These are phyloP conservation scores for Strongylocentrotus purpuratus DNA, from an alignment of 35 echinoderm and acorn worm species.

Conservation along the genomic window DNA sequence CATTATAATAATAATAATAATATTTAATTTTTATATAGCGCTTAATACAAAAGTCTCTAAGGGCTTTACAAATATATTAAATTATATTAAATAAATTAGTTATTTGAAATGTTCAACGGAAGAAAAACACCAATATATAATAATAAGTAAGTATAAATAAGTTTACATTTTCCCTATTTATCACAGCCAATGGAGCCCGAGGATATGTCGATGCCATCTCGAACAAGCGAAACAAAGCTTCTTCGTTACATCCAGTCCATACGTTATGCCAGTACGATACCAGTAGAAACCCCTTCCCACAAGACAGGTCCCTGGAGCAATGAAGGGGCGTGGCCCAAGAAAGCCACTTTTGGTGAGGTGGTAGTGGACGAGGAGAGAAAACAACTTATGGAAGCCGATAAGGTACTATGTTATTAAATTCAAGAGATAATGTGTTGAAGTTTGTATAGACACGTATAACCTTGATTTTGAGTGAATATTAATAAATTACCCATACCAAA, in stretches of 20 bases:
- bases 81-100: too few relatives aligned
- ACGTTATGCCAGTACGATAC: constrained; percentile 69
- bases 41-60: too few relatives aligned
- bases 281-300: constrained; percentile 37
- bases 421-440: too few relatives aligned
- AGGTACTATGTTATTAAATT: background rate
- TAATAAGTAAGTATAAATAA: too few relatives aligned
- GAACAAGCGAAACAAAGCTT: constrained; percentile 61
- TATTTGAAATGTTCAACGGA: too few relatives aligned
- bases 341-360: background rate
- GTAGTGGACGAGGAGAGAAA: constrained; percentile 37
- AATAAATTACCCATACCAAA: too few relatives aligned
- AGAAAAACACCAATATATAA: too few relatives aligned
- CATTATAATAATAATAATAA: too few relatives aligned
- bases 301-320: constrained; percentile 35
- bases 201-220: constrained; percentile 65
- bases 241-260: constrained; percentile 66
- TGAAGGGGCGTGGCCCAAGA: background rate
- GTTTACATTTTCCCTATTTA: background rate
- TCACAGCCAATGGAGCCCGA: constrained; percentile 78
- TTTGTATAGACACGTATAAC: too few relatives aligned
- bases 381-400: constrained; percentile 18
- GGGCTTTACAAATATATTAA: too few relatives aligned
- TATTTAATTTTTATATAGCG: too few relatives aligned
- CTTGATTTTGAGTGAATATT: too few relatives aligned